phyloP scores from a whole-genome alignment of 2,113 vertebrate species.

The Zosterops pallidus region DNA sequence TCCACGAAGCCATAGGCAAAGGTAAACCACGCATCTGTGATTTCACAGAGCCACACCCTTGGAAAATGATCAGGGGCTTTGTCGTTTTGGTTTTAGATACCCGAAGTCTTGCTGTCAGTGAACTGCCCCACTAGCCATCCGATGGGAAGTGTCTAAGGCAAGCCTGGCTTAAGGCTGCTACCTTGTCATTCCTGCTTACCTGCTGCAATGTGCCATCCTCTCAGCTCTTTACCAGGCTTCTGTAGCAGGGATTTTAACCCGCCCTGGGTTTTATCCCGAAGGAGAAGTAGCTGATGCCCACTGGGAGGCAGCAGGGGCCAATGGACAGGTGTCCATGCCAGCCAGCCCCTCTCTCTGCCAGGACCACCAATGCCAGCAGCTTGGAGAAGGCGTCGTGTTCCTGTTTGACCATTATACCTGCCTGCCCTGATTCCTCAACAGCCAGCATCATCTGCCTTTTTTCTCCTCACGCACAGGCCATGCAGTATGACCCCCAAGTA shows the following conservation, averaged over 20 bases:
- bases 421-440: background rate
- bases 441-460: background rate
- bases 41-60: background rate
- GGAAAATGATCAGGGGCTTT: background rate
- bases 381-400: background rate
- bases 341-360: background rate
- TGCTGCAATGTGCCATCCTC: no score
- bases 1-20: background rate
- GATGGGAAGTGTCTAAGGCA: no score
- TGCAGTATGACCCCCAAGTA: background rate
- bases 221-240: background rate
- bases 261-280: fast-evolving
- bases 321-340: background rate
- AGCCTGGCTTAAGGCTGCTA: no score
- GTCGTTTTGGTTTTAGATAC: background rate
- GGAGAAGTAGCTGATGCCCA: background rate
- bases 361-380: background rate
- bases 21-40: fast-evolving
- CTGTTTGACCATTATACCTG: background rate
- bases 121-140: background rate
- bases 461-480: background rate
- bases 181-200: no score
- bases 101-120: fast-evolving
- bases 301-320: background rate
- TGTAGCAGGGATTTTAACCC: background rate